Conservation (phyloP, 1,140 invertebrate genomes). For the Eciton burchellii region DNA sequence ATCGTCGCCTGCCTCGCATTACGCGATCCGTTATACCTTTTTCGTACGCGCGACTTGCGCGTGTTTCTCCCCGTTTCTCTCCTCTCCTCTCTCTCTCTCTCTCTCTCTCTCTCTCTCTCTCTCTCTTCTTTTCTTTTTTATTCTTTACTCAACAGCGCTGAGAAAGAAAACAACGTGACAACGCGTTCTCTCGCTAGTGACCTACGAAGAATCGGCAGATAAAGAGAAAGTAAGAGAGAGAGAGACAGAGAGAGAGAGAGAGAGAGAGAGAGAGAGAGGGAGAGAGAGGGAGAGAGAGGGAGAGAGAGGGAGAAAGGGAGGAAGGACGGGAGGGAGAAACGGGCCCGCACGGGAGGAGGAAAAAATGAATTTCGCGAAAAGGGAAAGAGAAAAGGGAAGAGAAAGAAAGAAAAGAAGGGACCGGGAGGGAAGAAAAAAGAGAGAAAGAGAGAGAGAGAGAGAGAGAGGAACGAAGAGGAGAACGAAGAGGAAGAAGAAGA, state of each 20-base stretch:
- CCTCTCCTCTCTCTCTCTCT: neutral
- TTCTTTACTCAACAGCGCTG: neutral
- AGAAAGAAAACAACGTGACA: neutral
- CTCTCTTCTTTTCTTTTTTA: neutral
- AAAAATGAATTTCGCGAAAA: neutral
- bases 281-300: neutral
- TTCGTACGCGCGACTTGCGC: neutral
- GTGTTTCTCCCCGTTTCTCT: too few relatives aligned
- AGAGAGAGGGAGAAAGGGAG: neutral
- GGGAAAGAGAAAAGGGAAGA: conserved; percentile 2
- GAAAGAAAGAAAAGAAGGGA: neutral
- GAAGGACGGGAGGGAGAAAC: neutral
- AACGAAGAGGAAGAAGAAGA: conserved; percentile 19
- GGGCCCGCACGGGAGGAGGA: neutral
- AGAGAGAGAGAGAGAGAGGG: neutral
- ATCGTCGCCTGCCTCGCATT: neutral
- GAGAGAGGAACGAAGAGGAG: too few relatives aligned
- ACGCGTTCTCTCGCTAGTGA: neutral
- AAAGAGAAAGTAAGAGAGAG: neutral
- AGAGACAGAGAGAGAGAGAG: neutral
- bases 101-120: neutral
- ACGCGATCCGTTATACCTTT: neutral
- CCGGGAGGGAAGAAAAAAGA: neutral
- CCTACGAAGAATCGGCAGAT: neutral
- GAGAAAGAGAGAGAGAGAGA: neutral